A percentile compares a stretch with the other conserved stretches of the same genome.
Evolutionary conservation across 2,888 invertebrate species (phyloP).

Genomic region (Eristalis pertinax): DNA sequence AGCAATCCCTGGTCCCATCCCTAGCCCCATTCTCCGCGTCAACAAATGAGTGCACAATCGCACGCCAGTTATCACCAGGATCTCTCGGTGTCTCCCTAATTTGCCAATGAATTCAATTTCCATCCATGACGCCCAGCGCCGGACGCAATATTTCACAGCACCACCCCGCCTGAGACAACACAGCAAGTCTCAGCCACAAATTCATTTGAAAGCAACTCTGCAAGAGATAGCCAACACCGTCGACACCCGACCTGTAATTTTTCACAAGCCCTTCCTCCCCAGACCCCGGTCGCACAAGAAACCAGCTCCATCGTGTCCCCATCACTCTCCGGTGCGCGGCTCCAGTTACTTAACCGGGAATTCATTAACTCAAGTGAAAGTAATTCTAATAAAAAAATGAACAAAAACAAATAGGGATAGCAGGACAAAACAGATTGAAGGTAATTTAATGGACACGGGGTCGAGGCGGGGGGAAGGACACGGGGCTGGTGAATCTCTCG

Average conservation of each 20-base stretch:
- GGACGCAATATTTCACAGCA: not conserved
- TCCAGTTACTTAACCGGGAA: conserved; percentile 35
- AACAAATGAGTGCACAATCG: not conserved
- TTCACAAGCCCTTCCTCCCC: not conserved
- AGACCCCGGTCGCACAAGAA: not conserved
- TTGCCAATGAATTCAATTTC: not conserved
- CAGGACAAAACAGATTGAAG: not conserved
- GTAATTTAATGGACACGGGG: conserved; percentile 15
- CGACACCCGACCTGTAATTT: not conserved
- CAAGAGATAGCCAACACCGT: not conserved
- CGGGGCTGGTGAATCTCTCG: conserved; percentile 46
- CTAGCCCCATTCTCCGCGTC: too few species aligned
- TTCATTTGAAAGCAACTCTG: not conserved
- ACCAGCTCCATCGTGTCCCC: not conserved
- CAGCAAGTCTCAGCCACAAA: not conserved
- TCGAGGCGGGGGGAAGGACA: not conserved
- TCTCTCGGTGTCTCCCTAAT: not conserved
- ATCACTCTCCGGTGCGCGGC: not conserved
- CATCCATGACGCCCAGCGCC: not conserved
- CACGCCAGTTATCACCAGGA: not conserved
- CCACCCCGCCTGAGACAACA: not conserved
- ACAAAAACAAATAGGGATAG: conserved; percentile 24
- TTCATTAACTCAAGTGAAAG: conserved; percentile 55
- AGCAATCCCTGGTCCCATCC: too few species aligned
- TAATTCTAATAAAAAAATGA: conserved; percentile 56